Base-by-base conservation (phyloP, 2,888 invertebrate genomes). In the Seira musarum region DNA sequence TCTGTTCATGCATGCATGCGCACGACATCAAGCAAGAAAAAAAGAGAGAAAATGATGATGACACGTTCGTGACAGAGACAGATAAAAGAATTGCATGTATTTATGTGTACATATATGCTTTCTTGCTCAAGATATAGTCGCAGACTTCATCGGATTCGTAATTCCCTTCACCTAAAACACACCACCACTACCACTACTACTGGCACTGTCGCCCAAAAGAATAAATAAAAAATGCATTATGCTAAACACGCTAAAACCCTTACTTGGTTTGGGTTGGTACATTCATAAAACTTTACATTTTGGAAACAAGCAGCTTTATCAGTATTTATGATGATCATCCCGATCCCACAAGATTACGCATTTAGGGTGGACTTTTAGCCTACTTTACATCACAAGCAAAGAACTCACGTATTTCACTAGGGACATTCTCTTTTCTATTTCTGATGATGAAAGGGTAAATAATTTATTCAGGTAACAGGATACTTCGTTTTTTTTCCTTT, bases 21-120 rank as follows among this genome's bases (percentile, higher is more conserved):
- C 40, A 40, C 13, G 40, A 40, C 40, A 40, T 40, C 40, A 40
- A 13, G 6, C n/a, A n/a, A n/a, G n/a, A n/a, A 8, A 40, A 40
- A 40, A 25, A 68, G 53, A 40, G 25, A 25, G 53, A 53, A 53
- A 68, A n/a, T 24, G 25, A 53, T 68, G 68, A 68, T 53, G 68
- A 68, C 68, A 68, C 49, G 49, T 53, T 53, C 53, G 68, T 68
- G 68, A 68, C 68, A 68, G 53, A 68, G 53, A 53, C 57, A 68
- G 68, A 68, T 68, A 68, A 68, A 68, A 40, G 40, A 40, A 40
- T 40, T 40, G 40, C 13, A 40, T 40, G 13, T 40, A n/a, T n/a
- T n/a, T n/a, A n/a, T n/a, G n/a, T n/a, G n/a, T n/a, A n/a, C n/a
- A n/a, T n/a, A n/a, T n/a, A n/a, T n/a, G n/a, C 13, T 40, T 40